Conservation (phyloP, 2,113 vertebrate genomes). For the Psammodynastes pulverulentus region DNA sequence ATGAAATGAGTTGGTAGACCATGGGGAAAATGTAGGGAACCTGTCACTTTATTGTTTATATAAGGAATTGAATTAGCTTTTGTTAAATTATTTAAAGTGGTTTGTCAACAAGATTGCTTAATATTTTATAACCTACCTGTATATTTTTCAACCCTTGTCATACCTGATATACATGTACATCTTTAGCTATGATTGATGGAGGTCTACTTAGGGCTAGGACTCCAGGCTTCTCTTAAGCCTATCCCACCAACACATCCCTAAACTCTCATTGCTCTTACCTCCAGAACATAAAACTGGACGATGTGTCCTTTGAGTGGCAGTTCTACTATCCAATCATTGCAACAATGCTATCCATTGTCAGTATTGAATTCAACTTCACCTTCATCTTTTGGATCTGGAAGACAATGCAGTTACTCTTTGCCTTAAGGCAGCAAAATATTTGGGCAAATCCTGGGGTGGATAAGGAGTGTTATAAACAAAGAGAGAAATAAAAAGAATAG, state of each 20-base stretch:
- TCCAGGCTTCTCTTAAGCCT: background rate
- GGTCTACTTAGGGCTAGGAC: background rate
- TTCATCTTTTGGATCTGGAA: background rate
- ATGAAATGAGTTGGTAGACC: background rate
- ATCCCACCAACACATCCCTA: background rate
- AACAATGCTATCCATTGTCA: background rate
- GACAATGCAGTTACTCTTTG: background rate
- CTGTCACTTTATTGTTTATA: background rate
- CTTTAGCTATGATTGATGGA: background rate
- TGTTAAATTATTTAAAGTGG: background rate
- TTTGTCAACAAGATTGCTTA: background rate
- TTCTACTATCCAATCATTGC: background rate
- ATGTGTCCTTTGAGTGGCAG: background rate
- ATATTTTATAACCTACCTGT: background rate
- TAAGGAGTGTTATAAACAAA: background rate
- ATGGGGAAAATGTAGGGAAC: background rate
- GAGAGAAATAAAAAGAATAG: no score
- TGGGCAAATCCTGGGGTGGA: background rate
- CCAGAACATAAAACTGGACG: background rate
- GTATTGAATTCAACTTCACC: background rate
- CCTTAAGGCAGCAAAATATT: background rate
- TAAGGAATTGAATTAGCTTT: background rate
- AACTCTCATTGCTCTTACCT: background rate
- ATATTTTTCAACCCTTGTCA: background rate
- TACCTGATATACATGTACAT: background rate